phyloP scores from a whole-genome alignment of 35 echinoderm and acorn worm species.

The Amphiura filiformis region DNA sequence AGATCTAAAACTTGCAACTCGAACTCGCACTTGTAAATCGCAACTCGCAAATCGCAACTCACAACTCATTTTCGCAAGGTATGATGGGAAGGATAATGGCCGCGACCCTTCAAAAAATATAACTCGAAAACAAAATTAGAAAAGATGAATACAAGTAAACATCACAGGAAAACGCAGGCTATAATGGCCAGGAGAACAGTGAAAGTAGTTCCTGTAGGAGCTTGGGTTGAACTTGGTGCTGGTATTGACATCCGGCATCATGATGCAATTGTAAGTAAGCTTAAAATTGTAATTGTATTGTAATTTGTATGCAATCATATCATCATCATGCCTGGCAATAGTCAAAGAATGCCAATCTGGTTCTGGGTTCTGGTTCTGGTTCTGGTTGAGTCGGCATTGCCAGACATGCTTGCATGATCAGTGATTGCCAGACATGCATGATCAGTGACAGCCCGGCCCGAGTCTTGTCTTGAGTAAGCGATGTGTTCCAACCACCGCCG shows the following conservation, averaged over 20 bases:
- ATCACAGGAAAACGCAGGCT: slow-evolving; percentile 17
- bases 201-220: slow-evolving; percentile 57
- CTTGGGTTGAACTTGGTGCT: slow-evolving; percentile 49
- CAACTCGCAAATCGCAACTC: too few relatives aligned
- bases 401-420: too few relatives aligned
- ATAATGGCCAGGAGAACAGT: slow-evolving; percentile 28
- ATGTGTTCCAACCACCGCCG: neutral
- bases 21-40: too few relatives aligned
- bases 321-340: neutral
- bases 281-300: neutral
- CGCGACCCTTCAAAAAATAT: neutral
- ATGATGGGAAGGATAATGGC: neutral
- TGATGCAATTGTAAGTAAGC: slow-evolving; percentile 39
- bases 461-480: neutral
- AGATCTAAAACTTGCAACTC: too few relatives aligned
- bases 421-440: too few relatives aligned
- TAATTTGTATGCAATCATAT: neutral
- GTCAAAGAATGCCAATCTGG: too few relatives aligned
- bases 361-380: too few relatives aligned
- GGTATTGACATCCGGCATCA: neutral
- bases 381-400: too few relatives aligned
- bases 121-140: neutral
- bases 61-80: too few relatives aligned
- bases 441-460: too few relatives aligned
- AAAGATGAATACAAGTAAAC: neutral